phyloP scores from a whole-genome alignment of 1,140 invertebrate genomes.

The Pseudomyrmex sp. region DNA sequence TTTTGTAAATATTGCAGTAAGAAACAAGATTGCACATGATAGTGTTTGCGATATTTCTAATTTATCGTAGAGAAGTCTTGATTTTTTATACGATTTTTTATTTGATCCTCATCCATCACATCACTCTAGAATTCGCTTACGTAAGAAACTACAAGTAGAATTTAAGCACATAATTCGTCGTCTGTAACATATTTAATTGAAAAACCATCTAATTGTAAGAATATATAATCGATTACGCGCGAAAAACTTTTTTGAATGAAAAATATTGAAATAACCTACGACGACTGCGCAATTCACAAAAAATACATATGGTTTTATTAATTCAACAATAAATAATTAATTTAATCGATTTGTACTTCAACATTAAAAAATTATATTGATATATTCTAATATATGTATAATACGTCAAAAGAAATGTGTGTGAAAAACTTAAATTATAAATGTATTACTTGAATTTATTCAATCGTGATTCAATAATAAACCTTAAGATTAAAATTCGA shows the following conservation, averaged over 20 bases:
- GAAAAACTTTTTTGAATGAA: slow-evolving; percentile 72
- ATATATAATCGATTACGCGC: slow-evolving; percentile 66
- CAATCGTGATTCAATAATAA: too few relatives aligned
- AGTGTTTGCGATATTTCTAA: neutral
- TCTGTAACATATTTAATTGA: slow-evolving; percentile 67
- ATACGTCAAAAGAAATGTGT: too few relatives aligned
- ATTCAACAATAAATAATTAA: neutral
- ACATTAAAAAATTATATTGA: neutral
- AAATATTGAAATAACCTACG: slow-evolving; percentile 44
- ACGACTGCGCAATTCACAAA: slow-evolving; percentile 35
- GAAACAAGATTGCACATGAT: neutral
- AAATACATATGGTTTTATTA: slow-evolving; percentile 25
- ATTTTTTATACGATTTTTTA: neutral
- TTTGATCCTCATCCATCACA: too few relatives aligned
- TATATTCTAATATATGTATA: neutral
- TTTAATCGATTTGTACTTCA: neutral
- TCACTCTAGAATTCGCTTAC: neutral
- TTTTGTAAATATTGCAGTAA: slow-evolving; percentile 2
- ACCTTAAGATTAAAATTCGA: neutral
- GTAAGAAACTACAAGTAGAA: slow-evolving; percentile 47
- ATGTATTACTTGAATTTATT: too few relatives aligned
- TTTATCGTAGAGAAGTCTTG: neutral
- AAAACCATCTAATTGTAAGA: slow-evolving; percentile 63
- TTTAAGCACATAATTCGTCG: slow-evolving; percentile 61
- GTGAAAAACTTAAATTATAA: too few relatives aligned